Conservation (phyloP, 2,888 invertebrate species). For the Anorthoa munda region DNA sequence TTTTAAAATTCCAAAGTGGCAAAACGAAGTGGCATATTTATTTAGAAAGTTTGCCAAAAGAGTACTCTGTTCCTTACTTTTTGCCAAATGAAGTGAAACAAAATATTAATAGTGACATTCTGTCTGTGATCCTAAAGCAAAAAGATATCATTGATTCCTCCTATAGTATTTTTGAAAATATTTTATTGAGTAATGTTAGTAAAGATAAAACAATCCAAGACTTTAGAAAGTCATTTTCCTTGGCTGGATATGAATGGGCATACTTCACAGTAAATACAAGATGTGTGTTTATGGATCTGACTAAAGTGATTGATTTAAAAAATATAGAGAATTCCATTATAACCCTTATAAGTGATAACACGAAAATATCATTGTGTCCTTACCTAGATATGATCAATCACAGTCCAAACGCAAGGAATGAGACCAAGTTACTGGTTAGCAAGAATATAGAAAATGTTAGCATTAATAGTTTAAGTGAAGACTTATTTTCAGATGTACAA, state of each 20-base stretch:
- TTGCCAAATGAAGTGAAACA: constrained; percentile 90
- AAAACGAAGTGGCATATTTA: constrained; percentile 92
- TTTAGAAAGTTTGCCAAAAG: constrained; percentile 92
- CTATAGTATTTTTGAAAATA: constrained; percentile 84
- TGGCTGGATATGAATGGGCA: constrained; percentile 93
- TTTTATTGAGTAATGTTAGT: constrained; percentile 81
- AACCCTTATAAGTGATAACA: constrained; percentile 90
- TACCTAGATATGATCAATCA: constrained; percentile 98
- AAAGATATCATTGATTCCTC: constrained; percentile 86
- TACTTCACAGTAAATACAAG: constrained; percentile 97
- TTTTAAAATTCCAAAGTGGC: constrained; percentile 91
- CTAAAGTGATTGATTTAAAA: constrained; percentile 84
- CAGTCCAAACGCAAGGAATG: constrained; percentile 91
- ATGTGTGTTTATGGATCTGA: constrained; percentile 93
- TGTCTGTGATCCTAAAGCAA: constrained; percentile 89
- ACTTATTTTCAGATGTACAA: constrained; percentile 82
- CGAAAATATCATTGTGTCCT: constrained; percentile 95
- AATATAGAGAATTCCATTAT: constrained; percentile 83
- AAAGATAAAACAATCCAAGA: constrained; percentile 83
- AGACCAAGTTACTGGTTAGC: constrained; percentile 83
- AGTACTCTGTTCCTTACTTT: constrained; percentile 93
- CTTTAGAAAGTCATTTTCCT: constrained; percentile 82
- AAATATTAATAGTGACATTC: constrained; percentile 91
- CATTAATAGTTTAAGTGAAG: constrained; percentile 75
- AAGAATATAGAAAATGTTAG: constrained; percentile 79